These are phyloP conservation scores for Hormaphis cornu DNA, from an alignment of 1,140 invertebrate genomes.

Conservation along the genomic window DNA sequence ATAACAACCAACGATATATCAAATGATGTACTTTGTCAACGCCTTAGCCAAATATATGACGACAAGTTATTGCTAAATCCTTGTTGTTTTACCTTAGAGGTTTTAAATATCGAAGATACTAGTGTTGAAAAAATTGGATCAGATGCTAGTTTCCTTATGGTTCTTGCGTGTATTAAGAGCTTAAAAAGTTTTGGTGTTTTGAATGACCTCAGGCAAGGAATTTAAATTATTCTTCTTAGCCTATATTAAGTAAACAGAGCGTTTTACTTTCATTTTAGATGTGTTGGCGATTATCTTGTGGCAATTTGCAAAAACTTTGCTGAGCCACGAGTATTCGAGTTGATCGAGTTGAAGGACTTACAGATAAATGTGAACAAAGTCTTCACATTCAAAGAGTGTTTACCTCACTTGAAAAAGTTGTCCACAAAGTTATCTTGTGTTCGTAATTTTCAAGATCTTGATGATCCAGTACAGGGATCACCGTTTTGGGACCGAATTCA, in stretches of 20 bases:
- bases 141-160: conserved; percentile 37
- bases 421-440: conserved; percentile 18
- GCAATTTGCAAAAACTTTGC: background rate
- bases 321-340: background rate
- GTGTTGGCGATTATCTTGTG: conserved; percentile 24
- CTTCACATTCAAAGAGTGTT: background rate
- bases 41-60: background rate
- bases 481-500: conserved; percentile 16
- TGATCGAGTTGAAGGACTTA: conserved; percentile 22
- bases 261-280: background rate
- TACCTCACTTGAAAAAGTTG: conserved; percentile 20
- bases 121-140: too few species aligned
- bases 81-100: conserved; percentile 37
- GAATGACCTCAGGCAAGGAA: conserved; percentile 38
- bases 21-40: background rate
- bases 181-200: conserved; percentile 39
- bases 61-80: conserved; percentile 27
- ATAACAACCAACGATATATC: background rate
- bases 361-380: conserved; percentile 16
- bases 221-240: background rate
- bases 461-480: conserved; percentile 9
- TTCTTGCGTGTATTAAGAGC: conserved; percentile 38
- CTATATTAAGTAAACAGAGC: background rate
- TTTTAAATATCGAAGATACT: conserved; percentile 40
- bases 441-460: background rate